phyloP scores from a whole-genome alignment of 2,888 invertebrate species.

The Agrochola lychnidis region DNA sequence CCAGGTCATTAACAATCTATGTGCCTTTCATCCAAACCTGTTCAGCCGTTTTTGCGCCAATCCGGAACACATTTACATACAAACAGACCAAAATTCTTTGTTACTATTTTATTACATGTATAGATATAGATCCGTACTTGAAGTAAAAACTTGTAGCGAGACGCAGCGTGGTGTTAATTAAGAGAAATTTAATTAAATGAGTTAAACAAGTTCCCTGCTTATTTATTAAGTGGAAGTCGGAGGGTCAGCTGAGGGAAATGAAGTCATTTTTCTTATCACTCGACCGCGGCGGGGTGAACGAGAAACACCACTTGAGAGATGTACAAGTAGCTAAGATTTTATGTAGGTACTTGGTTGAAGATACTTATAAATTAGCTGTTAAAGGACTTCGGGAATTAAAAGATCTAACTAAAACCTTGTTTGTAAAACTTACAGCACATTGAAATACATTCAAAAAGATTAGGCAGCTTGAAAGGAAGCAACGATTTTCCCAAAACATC shows the following conservation, averaged over 20 bases:
- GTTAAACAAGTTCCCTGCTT: conserved; percentile 47
- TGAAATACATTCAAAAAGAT: not conserved
- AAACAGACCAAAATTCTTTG: not conserved
- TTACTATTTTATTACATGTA: not conserved
- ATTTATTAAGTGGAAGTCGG: conserved; percentile 28
- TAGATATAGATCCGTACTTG: conserved; percentile 13
- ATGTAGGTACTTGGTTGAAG: not conserved
- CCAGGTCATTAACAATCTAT: not conserved
- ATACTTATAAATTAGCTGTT: conserved; percentile 12
- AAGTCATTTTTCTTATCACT: conserved; percentile 48
- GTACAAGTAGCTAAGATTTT: conserved; percentile 12
- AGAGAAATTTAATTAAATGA: conserved; percentile 59
- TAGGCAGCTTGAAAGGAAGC: not conserved
- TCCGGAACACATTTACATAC: not conserved
- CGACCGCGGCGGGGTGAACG: conserved; percentile 5
- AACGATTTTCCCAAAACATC: conserved; percentile 15
- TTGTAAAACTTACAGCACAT: not conserved
- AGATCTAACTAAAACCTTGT: not conserved
- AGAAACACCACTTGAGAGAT: conserved; percentile 19
- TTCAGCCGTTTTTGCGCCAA: not conserved
- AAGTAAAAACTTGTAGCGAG: conserved; percentile 27
- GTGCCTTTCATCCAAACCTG: not conserved
- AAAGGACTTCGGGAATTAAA: not conserved
- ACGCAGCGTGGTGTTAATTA: conserved; percentile 38
- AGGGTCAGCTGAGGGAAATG: conserved; percentile 49